These are phyloP conservation scores for Helarctos malayanus DNA, from an alignment of 2,797 vertebrate species.

Conservation along the genomic window DNA sequence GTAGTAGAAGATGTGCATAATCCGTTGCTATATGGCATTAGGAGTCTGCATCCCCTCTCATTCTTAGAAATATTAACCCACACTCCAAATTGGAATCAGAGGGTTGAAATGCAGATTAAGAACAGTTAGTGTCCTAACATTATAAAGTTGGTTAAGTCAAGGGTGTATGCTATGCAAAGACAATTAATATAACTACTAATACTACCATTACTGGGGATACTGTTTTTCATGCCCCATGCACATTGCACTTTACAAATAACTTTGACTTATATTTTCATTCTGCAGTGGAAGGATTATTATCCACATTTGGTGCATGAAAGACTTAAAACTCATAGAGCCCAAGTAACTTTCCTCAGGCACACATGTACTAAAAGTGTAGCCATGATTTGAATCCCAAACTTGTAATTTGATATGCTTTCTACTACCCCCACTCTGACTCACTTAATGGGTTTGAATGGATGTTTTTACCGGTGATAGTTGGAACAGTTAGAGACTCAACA, in stretches of 20 bases:
- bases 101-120: not conserved
- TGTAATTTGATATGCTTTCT: not conserved
- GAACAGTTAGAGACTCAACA: not conserved
- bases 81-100: not conserved
- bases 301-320: not conserved
- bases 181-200: not conserved
- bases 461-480: not conserved
- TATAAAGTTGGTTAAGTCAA: not conserved
- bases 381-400: not conserved
- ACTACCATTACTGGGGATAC: not conserved
- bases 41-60: not conserved
- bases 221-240: not conserved
- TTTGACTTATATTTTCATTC: not conserved
- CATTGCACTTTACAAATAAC: not conserved
- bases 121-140: not conserved
- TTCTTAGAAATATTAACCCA: constrained; percentile 28
- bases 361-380: not conserved
- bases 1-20: not conserved
- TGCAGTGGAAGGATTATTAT: not conserved
- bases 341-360: not conserved
- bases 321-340: not conserved
- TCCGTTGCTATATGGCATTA: not conserved
- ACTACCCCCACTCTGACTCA: not conserved
- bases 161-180: not conserved
- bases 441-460: not conserved